Evolutionary conservation across 2,797 vertebrate genomes (phyloP), one percentile per base, ranked within the genome.

Genomic region (Pseudotriccus pelzelni): DNA sequence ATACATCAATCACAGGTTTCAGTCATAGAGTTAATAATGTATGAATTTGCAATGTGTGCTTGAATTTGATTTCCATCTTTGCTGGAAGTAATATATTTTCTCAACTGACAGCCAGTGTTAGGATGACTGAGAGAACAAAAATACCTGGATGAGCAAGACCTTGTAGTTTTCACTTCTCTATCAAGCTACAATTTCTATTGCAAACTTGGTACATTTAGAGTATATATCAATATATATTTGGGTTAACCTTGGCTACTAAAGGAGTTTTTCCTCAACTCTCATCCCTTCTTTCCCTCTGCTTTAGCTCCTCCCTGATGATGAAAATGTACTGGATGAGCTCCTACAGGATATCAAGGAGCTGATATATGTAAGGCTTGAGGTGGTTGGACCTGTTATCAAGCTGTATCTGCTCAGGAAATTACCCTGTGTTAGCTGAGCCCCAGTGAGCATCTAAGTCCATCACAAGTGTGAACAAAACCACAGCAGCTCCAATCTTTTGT

Each of bases 301-400:
- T 96, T 92, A 68, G 56, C 53, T 89, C 69, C 32, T 67, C 22
- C 46, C 11, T 12, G 14, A 28, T 16, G 50, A 94, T 60, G 69
- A 37, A 87, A 79, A 94, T 30, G 22, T 86, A 24, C 60, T 84
- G 16, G 30, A 72, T 47, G 55, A 86, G 76, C 12, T 97, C 56
- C 34, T 96, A 41, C 43, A 46, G 47, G 96, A 97, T 34, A 94
- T 95, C 84, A 97, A 90, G 70, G 70, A 58, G 14, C 81, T 95
- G 84, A 93, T 96, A 78, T 95, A 93, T 49, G 96, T 97, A 97
- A 96, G 93, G 70, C 41, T 83, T 91, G 55, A 10, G 12, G 12
- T 23, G 19, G 4, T 7, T 67, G 56, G 36, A 41, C 1, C 18
- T 52, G 2, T 20, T 80, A 43, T 56, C 4, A 1, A 64, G 36